Evolutionary conservation across 2,113 vertebrate genomes (phyloP).

Genomic region (Ahaetulla prasina): DNA sequence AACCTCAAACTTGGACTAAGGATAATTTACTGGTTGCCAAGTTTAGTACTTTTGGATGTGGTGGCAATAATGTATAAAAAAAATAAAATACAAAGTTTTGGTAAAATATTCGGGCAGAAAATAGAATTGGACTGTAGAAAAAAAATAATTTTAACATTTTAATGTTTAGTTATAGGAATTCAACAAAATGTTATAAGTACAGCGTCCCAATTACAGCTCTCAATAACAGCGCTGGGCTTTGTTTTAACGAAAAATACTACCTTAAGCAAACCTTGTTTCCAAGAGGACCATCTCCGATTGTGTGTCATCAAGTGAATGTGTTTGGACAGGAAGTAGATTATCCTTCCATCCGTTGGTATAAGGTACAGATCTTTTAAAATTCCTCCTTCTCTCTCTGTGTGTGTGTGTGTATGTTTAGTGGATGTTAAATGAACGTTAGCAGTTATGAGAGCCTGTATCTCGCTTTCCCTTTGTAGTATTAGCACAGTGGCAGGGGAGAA

Average conservation of each 20-base stretch:
- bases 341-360: slow-evolving; percentile 73
- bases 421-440: not conserved
- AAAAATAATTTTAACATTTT: not conserved
- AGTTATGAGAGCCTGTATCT: not conserved
- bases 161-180: slow-evolving; percentile 54
- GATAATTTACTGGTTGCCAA: not conserved
- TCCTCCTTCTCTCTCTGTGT: no score
- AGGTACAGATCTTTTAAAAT: slow-evolving; percentile 58
- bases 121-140: not conserved
- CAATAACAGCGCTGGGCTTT: slow-evolving; percentile 41
- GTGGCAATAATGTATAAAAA: not conserved
- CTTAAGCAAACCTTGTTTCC: not conserved
- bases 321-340: slow-evolving; percentile 53
- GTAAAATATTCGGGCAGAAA: not conserved
- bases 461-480: not conserved
- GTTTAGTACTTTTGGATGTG: not conserved
- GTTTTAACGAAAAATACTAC: slow-evolving; percentile 34
- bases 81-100: not conserved
- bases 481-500: not conserved
- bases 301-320: slow-evolving; percentile 63
- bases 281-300: slow-evolving; percentile 28
- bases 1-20: not conserved
- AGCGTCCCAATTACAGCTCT: slow-evolving; percentile 35
- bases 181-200: slow-evolving; percentile 46
- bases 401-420: not conserved